These are phyloP conservation scores for Troilus luridus DNA, from an alignment of 2,888 invertebrate genomes.

Conservation along the genomic window DNA sequence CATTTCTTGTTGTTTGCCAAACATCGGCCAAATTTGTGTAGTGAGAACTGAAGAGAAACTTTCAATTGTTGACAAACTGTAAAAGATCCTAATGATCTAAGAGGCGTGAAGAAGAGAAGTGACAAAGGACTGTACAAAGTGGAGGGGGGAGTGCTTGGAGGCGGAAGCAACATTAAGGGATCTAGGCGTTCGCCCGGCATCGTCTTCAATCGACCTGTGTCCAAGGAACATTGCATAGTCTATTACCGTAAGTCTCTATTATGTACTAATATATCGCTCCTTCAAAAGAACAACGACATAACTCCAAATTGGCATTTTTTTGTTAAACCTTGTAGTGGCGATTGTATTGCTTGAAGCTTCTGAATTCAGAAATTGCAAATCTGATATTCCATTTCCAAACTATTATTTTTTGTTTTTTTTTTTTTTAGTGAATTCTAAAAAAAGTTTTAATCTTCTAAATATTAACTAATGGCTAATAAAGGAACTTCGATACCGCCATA, in stretches of 20 bases:
- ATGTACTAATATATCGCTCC: too few relatives aligned
- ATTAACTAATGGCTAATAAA: too few relatives aligned
- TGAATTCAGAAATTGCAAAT: too few relatives aligned
- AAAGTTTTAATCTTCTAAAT: too few relatives aligned
- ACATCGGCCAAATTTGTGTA: background rate
- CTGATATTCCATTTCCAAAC: too few relatives aligned
- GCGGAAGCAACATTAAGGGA: background rate
- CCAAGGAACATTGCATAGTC: background rate
- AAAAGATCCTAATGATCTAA: background rate
- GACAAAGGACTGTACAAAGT: background rate
- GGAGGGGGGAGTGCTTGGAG: background rate
- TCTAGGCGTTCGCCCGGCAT: background rate
- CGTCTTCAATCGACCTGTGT: background rate
- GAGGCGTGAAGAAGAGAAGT: background rate
- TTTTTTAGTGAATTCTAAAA: too few relatives aligned
- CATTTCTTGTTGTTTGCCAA: background rate
- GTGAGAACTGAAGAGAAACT: background rate
- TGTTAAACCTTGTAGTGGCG: too few relatives aligned
- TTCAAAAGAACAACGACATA: too few relatives aligned
- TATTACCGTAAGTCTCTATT: background rate
- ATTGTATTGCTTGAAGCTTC: too few relatives aligned
- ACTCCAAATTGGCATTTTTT: too few relatives aligned
- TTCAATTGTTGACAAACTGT: background rate
- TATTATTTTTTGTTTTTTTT: too few relatives aligned
- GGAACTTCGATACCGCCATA: too few relatives aligned